Percentiles rank a stretch among this genome's conserved stretches.
These are phyloP conservation scores for Danio choprae DNA, from an alignment of 2,797 vertebrate species.

Conservation along the genomic window DNA sequence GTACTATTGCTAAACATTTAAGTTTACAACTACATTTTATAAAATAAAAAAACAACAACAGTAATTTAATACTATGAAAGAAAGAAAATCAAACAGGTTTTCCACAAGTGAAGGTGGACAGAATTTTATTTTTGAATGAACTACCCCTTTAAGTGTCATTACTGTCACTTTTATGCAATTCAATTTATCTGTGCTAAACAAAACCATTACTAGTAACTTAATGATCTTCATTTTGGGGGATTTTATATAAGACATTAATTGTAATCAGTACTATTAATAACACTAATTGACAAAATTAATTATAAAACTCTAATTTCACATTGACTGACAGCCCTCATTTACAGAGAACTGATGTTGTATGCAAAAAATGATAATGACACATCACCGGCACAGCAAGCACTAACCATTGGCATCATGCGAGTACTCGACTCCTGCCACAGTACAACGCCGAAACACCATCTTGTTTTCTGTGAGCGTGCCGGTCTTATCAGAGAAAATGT, in stretches of 20 bases:
- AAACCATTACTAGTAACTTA: not conserved
- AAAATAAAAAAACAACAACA: too few species aligned
- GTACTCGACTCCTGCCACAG: constrained; percentile 94
- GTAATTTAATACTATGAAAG: too few species aligned
- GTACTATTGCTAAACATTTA: too few species aligned
- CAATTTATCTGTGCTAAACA: not conserved
- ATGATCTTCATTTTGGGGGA: not conserved
- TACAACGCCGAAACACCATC: constrained; percentile 98
- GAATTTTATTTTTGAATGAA: too few species aligned
- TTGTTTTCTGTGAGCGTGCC: constrained; percentile 98
- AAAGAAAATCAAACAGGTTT: too few species aligned
- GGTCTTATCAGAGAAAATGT: constrained; percentile 98
- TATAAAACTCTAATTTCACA: not conserved
- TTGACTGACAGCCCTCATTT: constrained; percentile 2
- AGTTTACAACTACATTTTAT: too few species aligned
- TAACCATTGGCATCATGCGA: constrained; percentile 96
- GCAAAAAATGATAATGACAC: not conserved
- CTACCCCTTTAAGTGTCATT: too few species aligned
- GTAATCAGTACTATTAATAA: not conserved
- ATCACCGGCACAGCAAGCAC: not conserved
- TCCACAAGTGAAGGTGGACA: too few species aligned
- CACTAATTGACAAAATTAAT: not conserved
- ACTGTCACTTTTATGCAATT: not conserved
- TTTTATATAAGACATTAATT: constrained; percentile 8
- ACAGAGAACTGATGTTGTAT: not conserved